These are phyloP conservation scores for Ptilodon capucinus DNA, from an alignment of 2,888 invertebrate species.

Conservation along the genomic window DNA sequence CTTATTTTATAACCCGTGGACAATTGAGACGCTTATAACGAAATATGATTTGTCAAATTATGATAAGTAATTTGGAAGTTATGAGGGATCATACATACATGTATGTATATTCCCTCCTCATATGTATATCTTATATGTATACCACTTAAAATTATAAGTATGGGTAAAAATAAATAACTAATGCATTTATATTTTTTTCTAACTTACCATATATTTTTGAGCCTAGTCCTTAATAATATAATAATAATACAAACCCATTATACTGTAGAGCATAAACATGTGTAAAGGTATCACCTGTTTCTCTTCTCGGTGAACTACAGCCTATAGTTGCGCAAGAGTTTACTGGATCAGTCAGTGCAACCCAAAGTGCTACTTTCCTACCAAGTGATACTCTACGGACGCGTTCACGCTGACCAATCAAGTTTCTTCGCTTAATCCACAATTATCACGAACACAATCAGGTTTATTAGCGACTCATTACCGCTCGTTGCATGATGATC, in stretches of 20 bases:
- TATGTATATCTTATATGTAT: too few species aligned
- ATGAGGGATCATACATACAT: too few species aligned
- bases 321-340: conserved; percentile 63
- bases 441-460: background rate
- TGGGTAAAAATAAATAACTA: too few species aligned
- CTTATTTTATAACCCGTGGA: too few species aligned
- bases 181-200: too few species aligned
- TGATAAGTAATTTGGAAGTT: too few species aligned
- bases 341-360: conserved; percentile 74
- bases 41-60: too few species aligned
- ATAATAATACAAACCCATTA: background rate
- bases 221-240: too few species aligned
- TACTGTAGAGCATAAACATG: background rate
- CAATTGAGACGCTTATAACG: too few species aligned
- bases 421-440: conserved; percentile 8
- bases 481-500: background rate
- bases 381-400: conserved; percentile 48
- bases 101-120: too few species aligned
- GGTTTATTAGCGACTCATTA: background rate
- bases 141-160: too few species aligned
- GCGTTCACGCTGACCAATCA: conserved; percentile 43
- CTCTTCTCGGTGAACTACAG: conserved; percentile 38
- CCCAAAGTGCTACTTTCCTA: conserved; percentile 75
- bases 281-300: background rate
- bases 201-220: too few species aligned